A percentile compares a stretch with the other conserved stretches of the same genome.
These are phyloP conservation scores for Rhynchophorus ferrugineus DNA, from an alignment of 1,140 invertebrate genomes.

Conservation along the genomic window DNA sequence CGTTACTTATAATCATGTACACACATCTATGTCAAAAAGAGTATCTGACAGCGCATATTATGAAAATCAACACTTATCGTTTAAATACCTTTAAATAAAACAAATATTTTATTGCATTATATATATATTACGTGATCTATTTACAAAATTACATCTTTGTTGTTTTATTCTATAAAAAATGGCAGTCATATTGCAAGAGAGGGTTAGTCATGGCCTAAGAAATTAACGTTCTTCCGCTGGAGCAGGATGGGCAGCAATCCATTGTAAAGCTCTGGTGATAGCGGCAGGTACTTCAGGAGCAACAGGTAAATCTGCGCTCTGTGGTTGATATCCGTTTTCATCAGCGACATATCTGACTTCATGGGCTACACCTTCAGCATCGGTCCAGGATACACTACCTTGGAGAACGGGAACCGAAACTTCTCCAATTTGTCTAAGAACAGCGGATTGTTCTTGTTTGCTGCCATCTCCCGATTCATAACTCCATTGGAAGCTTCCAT, in stretches of 20 bases:
- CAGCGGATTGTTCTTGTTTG: slow-evolving; percentile 1
- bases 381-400: not conserved
- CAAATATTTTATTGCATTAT: too few relatives aligned
- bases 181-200: too few relatives aligned
- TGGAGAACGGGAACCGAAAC: not conserved
- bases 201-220: too few relatives aligned
- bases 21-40: too few relatives aligned
- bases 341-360: not conserved
- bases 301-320: slow-evolving; percentile 1
- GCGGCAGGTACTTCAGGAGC: not conserved
- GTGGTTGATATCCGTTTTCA: not conserved
- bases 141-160: too few relatives aligned
- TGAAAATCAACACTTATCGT: too few relatives aligned
- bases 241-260: slow-evolving; percentile 3
- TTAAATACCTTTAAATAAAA: too few relatives aligned
- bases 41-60: too few relatives aligned
- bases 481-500: not conserved
- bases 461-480: slow-evolving; percentile 1
- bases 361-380: not conserved
- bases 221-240: too few relatives aligned
- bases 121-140: too few relatives aligned
- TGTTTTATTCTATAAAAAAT: too few relatives aligned
- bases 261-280: slow-evolving; percentile 2
- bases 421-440: not conserved
- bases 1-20: too few relatives aligned